Percentiles rank a stretch among this genome's conserved stretches.
Evolutionary conservation across 2,888 invertebrate genomes (phyloP).

Genomic region (Meta bourneti): DNA sequence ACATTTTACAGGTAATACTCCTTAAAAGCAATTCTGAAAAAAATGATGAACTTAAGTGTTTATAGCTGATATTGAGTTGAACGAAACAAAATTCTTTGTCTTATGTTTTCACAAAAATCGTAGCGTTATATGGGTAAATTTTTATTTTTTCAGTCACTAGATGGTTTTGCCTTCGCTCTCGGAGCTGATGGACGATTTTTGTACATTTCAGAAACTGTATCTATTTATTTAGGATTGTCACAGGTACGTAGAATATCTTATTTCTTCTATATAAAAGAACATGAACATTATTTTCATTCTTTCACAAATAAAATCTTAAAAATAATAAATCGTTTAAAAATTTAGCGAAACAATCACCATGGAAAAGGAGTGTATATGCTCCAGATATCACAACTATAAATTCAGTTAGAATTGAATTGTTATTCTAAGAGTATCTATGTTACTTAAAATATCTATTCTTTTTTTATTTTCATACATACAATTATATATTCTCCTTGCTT

Average conservation of each 20-base stretch:
- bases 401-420: too few relatives aligned
- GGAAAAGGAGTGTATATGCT: too few relatives aligned
- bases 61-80: too few relatives aligned
- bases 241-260: slow-evolving; percentile 85
- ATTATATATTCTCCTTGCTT: too few relatives aligned
- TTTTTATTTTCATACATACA: too few relatives aligned
- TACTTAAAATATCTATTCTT: too few relatives aligned
- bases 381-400: too few relatives aligned
- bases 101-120: too few relatives aligned
- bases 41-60: background rate
- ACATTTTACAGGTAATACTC: slow-evolving; percentile 92
- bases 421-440: too few relatives aligned
- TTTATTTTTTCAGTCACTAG: slow-evolving; percentile 90
- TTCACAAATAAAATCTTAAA: background rate
- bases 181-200: slow-evolving; percentile 98
- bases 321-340: background rate
- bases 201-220: slow-evolving; percentile 99
- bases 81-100: too few relatives aligned
- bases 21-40: background rate
- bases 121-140: too few relatives aligned
- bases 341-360: too few relatives aligned
- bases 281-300: background rate
- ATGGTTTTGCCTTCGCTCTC: slow-evolving; percentile 97
- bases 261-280: background rate
- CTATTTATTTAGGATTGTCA: slow-evolving; percentile 99